These are phyloP conservation scores for Tetramorium simillimum DNA, from an alignment of 1,140 invertebrate species.

Conservation along the genomic window DNA sequence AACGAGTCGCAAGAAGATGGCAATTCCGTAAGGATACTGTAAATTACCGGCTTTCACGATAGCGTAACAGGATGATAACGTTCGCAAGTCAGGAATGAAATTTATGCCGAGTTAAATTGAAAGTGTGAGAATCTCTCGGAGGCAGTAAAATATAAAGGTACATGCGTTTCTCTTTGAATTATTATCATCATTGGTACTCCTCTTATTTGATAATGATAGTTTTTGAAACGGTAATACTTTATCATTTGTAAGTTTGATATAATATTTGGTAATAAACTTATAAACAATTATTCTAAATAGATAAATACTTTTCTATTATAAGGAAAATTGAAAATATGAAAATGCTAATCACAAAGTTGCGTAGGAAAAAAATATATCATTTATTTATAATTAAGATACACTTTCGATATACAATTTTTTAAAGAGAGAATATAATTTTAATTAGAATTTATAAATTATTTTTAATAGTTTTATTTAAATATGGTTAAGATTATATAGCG, in stretches of 20 bases:
- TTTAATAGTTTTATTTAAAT: not conserved
- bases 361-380: not conserved
- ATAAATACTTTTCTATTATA: not conserved
- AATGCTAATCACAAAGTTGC: not conserved
- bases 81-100: slow-evolving; percentile 6
- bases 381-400: not conserved
- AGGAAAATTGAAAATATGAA: not conserved
- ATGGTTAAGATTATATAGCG: not conserved
- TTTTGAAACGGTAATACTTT: not conserved
- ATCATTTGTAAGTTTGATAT: not conserved
- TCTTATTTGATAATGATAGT: not conserved
- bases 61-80: slow-evolving; percentile 11
- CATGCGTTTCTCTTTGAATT: slow-evolving; percentile 1
- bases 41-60: slow-evolving; percentile 53
- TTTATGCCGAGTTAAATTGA: slow-evolving; percentile 20
- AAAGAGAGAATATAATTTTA: not conserved
- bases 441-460: slow-evolving; percentile 7
- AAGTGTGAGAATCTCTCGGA: slow-evolving; percentile 10
- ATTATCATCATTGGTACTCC: not conserved
- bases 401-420: not conserved
- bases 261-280: not conserved
- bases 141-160: not conserved
- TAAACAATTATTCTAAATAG: not conserved
- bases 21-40: slow-evolving; percentile 35
- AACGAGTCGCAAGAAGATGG: slow-evolving; percentile 16